These are phyloP conservation scores for Tipula vernalis DNA, from an alignment of 2,888 invertebrate species.

Conservation along the genomic window DNA sequence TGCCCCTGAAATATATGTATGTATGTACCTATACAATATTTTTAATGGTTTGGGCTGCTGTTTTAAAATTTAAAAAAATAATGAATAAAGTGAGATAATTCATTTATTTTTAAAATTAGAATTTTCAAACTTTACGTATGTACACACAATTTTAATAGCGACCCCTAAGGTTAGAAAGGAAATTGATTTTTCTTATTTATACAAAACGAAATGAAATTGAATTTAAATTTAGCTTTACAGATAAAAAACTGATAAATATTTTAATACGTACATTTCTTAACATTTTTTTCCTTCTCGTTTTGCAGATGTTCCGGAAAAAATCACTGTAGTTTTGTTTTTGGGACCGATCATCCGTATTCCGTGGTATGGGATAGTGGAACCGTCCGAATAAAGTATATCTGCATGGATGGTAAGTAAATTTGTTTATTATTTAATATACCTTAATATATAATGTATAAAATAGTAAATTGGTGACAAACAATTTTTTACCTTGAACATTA, in stretches of 20 bases:
- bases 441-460: not conserved
- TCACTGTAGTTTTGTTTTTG: slow-evolving; percentile 57
- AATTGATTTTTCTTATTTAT: not conserved
- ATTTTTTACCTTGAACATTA: not conserved
- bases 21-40: not conserved
- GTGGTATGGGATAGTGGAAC: slow-evolving; percentile 51
- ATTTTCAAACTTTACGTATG: not conserved
- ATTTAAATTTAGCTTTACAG: not conserved
- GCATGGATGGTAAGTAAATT: slow-evolving; percentile 51
- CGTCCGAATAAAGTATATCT: slow-evolving; percentile 57
- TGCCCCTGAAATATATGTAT: not conserved
- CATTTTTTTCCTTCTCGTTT: slow-evolving; percentile 13
- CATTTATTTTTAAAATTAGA: not conserved
- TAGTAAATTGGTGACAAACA: no score
- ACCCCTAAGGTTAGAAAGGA: not conserved
- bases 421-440: not conserved
- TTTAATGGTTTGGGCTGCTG: not conserved
- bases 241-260: not conserved
- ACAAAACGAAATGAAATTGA: not conserved
- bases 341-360: slow-evolving; percentile 50
- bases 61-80: not conserved
- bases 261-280: not conserved
- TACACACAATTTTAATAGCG: not conserved
- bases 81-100: not conserved
- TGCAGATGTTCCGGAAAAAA: slow-evolving; percentile 62